phyloP scores from a whole-genome alignment of 2,888 invertebrate genomes.

The Schizotus pectinicornis region DNA sequence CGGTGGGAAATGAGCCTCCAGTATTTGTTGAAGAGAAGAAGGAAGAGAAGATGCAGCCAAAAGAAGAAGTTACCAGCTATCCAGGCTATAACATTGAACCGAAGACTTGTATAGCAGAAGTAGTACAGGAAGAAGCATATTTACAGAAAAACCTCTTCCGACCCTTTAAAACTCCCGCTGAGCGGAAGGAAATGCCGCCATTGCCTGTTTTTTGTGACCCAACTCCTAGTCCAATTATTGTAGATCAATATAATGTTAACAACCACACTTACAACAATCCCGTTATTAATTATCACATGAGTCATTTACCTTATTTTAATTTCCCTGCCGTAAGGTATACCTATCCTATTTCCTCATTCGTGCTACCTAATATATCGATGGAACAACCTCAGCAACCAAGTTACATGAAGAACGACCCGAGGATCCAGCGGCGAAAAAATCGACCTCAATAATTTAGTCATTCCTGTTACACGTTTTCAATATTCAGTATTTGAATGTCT shows the following conservation, averaged over 20 bases:
- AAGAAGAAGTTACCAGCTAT: constrained; percentile 51
- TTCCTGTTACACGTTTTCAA: constrained; percentile 5
- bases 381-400: constrained; percentile 12
- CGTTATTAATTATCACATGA: constrained; percentile 52
- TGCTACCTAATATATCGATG: constrained; percentile 33
- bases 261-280: constrained; percentile 52
- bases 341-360: constrained; percentile 37
- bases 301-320: constrained; percentile 40
- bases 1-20: constrained; percentile 34
- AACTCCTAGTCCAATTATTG: constrained; percentile 41
- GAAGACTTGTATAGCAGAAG: constrained; percentile 55
- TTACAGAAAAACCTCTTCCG: constrained; percentile 11
- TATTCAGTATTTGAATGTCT: constrained; percentile 25
- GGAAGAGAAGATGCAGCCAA: no score
- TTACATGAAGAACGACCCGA: constrained; percentile 18
- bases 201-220: constrained; percentile 29
- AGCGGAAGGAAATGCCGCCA: constrained; percentile 54
- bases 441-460: constrained; percentile 11
- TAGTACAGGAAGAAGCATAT: constrained; percentile 33
- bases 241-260: constrained; percentile 49
- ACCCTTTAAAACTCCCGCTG: constrained; percentile 54
- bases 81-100: constrained; percentile 45
- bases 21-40: constrained; percentile 27
- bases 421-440: constrained; percentile 19
- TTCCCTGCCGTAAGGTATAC: constrained; percentile 37